phyloP scores from a whole-genome alignment of 1,140 invertebrate genomes.

The Drosophila truncata region DNA sequence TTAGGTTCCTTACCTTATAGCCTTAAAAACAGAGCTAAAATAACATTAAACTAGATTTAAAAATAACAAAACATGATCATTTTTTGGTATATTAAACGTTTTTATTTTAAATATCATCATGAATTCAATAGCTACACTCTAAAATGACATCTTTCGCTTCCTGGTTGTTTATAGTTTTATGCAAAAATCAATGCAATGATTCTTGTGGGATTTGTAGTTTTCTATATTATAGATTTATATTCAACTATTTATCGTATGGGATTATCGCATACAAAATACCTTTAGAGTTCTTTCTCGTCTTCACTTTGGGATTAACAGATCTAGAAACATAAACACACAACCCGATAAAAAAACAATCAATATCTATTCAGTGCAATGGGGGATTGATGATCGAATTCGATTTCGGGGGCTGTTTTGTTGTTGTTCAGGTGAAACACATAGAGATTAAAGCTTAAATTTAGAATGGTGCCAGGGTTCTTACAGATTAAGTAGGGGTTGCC shows the following conservation, averaged over 20 bases:
- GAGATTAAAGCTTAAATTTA: slow-evolving; percentile 37
- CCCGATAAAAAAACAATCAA: slow-evolving; percentile 63
- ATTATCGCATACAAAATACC: slow-evolving; percentile 66
- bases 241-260: slow-evolving; percentile 66
- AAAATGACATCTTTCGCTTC: slow-evolving; percentile 59
- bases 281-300: slow-evolving; percentile 41
- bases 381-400: slow-evolving; percentile 14
- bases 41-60: no score
- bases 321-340: slow-evolving; percentile 61
- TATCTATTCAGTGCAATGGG: slow-evolving; percentile 52
- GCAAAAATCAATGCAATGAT: slow-evolving; percentile 42
- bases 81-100: slow-evolving; percentile 36
- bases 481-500: slow-evolving; percentile 30
- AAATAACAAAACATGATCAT: not conserved
- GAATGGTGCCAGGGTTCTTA: slow-evolving; percentile 37
- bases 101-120: slow-evolving; percentile 71
- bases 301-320: slow-evolving; percentile 79
- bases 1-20: not conserved
- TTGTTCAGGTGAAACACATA: slow-evolving; percentile 23
- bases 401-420: slow-evolving; percentile 1
- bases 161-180: slow-evolving; percentile 5
- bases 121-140: slow-evolving; percentile 70
- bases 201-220: slow-evolving; percentile 39
- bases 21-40: no score
- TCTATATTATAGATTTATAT: slow-evolving; percentile 37